Evolutionary conservation across 2,113 vertebrate genomes (phyloP), one percentile per base, ranked within the genome.

Genomic region (Phalacrocorax aristotelis): DNA sequence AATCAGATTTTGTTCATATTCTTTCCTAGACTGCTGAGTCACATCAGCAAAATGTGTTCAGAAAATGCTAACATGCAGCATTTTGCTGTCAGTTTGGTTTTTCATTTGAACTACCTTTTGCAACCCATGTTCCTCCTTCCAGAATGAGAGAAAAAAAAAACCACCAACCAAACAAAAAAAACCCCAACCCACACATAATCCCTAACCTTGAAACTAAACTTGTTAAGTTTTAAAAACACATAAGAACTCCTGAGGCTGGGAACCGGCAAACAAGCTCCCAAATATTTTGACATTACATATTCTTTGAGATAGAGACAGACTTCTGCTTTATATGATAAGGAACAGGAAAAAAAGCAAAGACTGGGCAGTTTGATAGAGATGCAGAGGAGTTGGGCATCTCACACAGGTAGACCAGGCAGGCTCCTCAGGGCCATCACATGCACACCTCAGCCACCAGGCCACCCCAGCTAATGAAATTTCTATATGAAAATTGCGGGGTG

Each of bases 1-100:
- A 98, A 98, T 97, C 91, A 97, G 77, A 97, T 98, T 98, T 93
- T 93, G 70, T 86, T 94, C 87, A 49, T 85, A 70, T 95, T 97
- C 82, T 95, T 96, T 94, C 80, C 86, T 77, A 71, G 55, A 83
- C 65, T 89, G 87, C 82, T 27, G 52, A 95, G 93, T 84, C 2
- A 22, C 70, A 94, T 98, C 98, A 98, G 97, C 97, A 97, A 62
- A 97, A 97, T 97, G 30, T 5, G 17, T 57, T 86, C 85, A 96
- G 83, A 97, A 98, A 98, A 96, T 52, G 90, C 93, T 96, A 97
- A 90, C 89, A 32, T 72, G 84, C 29, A 94, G 90, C 88, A 94
- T 74, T 92, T 95, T 91, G 52, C 7, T 6, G 69, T 92, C 96
- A 95, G n/a, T 95, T 97, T 96, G 88, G 46, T 93, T 71, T 97